phyloP scores from a whole-genome alignment of 2,888 invertebrate species.

The Protophormia terraenovae region DNA sequence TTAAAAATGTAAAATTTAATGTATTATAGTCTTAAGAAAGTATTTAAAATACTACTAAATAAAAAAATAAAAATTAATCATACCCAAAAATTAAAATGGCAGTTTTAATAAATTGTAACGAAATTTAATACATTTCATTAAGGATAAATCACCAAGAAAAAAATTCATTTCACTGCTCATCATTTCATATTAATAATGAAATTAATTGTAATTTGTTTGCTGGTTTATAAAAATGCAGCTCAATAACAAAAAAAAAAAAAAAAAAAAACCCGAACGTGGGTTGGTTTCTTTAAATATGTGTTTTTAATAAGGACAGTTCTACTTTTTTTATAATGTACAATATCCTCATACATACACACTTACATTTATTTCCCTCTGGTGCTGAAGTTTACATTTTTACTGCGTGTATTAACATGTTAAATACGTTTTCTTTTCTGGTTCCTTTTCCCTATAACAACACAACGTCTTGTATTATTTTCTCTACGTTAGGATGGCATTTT shows the following conservation, averaged over 20 bases:
- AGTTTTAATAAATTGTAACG: too few species aligned
- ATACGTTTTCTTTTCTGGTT: neutral
- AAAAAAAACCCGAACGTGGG: neutral
- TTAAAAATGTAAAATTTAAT: too few species aligned
- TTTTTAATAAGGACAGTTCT: slow-evolving; percentile 10
- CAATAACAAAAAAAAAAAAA: neutral
- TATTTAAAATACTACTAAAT: too few species aligned
- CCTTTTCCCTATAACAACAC: neutral
- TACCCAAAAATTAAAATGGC: too few species aligned
- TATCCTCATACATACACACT: neutral
- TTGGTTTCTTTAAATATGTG: neutral
- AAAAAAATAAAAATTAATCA: too few species aligned
- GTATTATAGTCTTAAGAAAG: too few species aligned
- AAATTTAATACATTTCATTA: too few species aligned
- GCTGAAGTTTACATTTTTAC: slow-evolving; percentile 31
- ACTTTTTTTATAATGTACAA: neutral
- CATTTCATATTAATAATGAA: neutral
- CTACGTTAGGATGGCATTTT: neutral
- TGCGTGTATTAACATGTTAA: slow-evolving; percentile 36
- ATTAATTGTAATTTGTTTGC: neutral
- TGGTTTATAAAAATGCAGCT: neutral
- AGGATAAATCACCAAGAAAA: too few species aligned
- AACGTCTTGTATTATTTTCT: neutral
- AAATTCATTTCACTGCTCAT: too few species aligned
- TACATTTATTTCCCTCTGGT: neutral